Percentiles rank a stretch among this genome's conserved stretches.
Conservation (phyloP, 2,797 vertebrate species). For the Taenioides sp. region DNA sequence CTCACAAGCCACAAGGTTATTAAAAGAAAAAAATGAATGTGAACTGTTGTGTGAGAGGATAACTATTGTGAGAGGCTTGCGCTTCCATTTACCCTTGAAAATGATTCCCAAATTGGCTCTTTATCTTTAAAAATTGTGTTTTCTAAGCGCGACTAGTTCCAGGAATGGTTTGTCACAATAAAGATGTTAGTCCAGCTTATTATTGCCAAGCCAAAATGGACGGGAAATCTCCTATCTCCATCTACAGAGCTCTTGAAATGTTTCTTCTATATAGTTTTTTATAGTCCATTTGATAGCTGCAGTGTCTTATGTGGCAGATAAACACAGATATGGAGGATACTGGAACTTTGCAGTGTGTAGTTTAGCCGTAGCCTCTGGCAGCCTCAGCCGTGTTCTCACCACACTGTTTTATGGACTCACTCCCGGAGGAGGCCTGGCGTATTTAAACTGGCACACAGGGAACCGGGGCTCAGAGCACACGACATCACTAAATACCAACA, state of each 20-base stretch:
- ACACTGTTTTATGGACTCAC: slow-evolving; percentile 64
- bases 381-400: slow-evolving; percentile 55
- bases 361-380: slow-evolving; percentile 54
- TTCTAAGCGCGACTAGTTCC: neutral
- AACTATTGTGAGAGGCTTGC: neutral
- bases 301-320: slow-evolving; percentile 32
- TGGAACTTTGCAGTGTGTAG: slow-evolving; percentile 36
- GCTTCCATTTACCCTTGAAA: neutral
- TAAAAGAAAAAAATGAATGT: neutral
- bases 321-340: slow-evolving; percentile 55
- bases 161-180: neutral
- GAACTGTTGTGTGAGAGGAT: neutral
- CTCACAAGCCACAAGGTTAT: neutral
- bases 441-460: slow-evolving; percentile 65
- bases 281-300: slow-evolving; percentile 12
- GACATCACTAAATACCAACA: slow-evolving; percentile 63
- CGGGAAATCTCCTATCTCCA: neutral
- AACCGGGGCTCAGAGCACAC: slow-evolving; percentile 53
- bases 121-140: neutral
- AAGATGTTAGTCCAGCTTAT: neutral
- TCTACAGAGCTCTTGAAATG: slow-evolving; percentile 8
- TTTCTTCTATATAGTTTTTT: neutral
- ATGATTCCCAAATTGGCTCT: neutral
- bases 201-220: slow-evolving; percentile 8
- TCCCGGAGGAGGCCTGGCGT: slow-evolving; percentile 61